These are phyloP conservation scores for Thunnus maccoyii DNA, from an alignment of 2,113 vertebrate species.

Conservation along the genomic window DNA sequence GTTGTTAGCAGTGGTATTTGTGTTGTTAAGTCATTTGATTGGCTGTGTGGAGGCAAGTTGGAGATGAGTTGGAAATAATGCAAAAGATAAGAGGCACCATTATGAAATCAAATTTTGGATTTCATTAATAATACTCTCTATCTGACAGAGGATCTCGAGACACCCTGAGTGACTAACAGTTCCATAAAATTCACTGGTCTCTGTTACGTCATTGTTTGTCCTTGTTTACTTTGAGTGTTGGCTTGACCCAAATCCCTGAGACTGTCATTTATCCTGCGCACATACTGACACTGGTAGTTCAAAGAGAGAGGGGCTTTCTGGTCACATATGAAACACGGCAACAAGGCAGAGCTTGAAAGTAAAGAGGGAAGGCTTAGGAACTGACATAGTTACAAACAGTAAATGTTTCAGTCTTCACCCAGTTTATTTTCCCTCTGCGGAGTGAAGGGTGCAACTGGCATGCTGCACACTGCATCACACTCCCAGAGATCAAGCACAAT, in stretches of 20 bases:
- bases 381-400: background rate
- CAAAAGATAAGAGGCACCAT: no score
- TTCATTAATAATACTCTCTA: background rate
- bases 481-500: background rate
- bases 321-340: slow-evolving; percentile 1
- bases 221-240: slow-evolving; percentile 43
- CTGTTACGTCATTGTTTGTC: slow-evolving; percentile 26
- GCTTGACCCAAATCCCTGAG: slow-evolving; percentile 11
- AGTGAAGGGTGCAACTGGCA: background rate
- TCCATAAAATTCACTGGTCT: background rate
- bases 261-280: slow-evolving; percentile 32
- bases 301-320: slow-evolving; percentile 13
- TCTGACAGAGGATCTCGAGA: background rate
- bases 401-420: background rate
- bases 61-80: no score
- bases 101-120: no score
- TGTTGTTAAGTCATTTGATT: no score
- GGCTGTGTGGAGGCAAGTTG: no score
- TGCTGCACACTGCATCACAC: background rate
- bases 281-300: background rate
- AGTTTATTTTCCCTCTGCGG: background rate
- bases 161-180: background rate
- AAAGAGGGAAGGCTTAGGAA: background rate
- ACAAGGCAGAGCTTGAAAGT: background rate
- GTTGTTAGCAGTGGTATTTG: no score